phyloP scores from a whole-genome alignment of 2,888 invertebrate species.

The Conomelus anceps region DNA sequence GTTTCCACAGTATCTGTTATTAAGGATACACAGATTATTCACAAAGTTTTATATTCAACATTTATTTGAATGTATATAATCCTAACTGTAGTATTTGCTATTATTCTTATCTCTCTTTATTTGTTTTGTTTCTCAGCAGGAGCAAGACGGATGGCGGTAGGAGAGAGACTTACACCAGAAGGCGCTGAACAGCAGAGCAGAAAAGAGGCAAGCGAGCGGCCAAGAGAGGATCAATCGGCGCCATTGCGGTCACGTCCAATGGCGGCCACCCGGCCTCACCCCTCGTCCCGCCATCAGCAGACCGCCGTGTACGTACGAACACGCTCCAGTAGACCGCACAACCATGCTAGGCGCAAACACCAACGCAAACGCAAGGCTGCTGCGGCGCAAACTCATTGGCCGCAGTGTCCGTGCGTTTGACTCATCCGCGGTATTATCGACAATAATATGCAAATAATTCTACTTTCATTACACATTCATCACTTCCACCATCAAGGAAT shows the following conservation, averaged over 20 bases:
- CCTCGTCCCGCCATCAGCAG: neutral
- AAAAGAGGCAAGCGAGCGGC: too few species aligned
- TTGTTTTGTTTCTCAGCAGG: too few species aligned
- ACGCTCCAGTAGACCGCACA: neutral
- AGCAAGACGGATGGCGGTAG: too few species aligned
- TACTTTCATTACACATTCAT: neutral
- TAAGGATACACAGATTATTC: too few species aligned
- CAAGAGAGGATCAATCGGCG: too few species aligned
- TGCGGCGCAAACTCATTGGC: constrained; percentile 6
- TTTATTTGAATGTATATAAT: too few species aligned
- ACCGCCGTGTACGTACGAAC: neutral
- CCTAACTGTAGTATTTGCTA: too few species aligned
- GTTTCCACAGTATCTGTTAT: too few species aligned
- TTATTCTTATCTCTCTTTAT: too few species aligned
- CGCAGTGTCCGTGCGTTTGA: constrained; percentile 27
- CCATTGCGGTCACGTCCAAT: neutral
- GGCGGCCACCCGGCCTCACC: neutral
- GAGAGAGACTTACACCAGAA: too few species aligned
- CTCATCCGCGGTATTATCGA: constrained; percentile 10
- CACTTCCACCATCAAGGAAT: neutral
- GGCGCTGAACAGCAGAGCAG: too few species aligned
- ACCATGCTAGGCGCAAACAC: constrained; percentile 3
- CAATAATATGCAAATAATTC: neutral
- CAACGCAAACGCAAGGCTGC: constrained; percentile 15
- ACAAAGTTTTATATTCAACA: too few species aligned